phyloP scores from a whole-genome alignment of 2,797 vertebrate species.

The Cossypha caffra region DNA sequence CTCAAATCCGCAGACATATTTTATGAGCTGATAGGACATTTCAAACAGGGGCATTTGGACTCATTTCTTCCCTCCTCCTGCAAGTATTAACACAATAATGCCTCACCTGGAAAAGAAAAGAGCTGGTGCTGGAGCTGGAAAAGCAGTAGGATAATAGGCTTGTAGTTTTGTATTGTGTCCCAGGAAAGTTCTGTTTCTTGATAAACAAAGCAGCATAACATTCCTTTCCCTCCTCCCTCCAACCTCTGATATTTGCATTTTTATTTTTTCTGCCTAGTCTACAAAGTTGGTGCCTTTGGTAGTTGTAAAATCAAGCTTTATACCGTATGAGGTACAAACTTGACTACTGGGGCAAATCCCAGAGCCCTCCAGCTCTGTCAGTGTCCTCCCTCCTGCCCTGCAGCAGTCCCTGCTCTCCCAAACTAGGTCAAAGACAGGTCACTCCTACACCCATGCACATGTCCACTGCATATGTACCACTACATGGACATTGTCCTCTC shows the following conservation, averaged over 20 bases:
- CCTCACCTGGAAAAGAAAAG: conserved; percentile 66
- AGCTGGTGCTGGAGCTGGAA: conserved; percentile 52
- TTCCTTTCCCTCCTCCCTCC: background rate
- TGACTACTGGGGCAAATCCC: background rate
- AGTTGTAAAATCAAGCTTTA: background rate
- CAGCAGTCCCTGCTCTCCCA: background rate
- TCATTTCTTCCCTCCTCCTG: conserved; percentile 41
- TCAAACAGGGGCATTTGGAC: conserved; percentile 70
- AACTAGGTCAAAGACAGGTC: background rate
- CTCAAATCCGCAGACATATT: conserved; percentile 79
- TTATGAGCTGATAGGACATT: conserved; percentile 78
- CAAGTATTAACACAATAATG: conserved; percentile 76
- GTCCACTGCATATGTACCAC: background rate
- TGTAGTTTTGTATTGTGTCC: background rate
- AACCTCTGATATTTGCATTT: background rate
- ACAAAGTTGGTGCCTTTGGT: background rate
- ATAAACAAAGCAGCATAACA: background rate
- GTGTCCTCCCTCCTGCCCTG: background rate
- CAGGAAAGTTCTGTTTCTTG: conserved; percentile 17
- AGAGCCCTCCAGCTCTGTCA: background rate
- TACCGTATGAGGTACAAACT: background rate
- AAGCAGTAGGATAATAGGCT: conserved; percentile 9
- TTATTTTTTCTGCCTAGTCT: background rate
- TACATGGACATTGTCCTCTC: background rate
- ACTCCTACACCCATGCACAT: background rate